Base-by-base conservation (phyloP, 2,113 vertebrate species). In the Stegastes partitus region DNA sequence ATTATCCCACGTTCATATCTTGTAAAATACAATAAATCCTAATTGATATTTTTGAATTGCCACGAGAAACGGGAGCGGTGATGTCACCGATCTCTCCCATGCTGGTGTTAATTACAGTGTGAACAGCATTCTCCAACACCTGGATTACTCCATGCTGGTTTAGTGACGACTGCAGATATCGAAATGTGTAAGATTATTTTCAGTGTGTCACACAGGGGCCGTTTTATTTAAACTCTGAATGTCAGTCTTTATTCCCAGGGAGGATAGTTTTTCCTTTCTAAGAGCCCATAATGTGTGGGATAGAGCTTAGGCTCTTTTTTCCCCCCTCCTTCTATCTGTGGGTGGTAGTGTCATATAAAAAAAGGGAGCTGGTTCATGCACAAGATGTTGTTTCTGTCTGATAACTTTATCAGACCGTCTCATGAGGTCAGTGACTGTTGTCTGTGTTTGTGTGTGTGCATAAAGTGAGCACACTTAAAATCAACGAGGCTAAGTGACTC, bases 301-400 rank as follows among this genome's bases (percentile, higher is more conserved):
- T 64, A 23, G 19, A 55, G 11, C 34, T 51, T 53, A 16, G 3
- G 4, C 14, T 28, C 22, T 68, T 57, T 70, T 59, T 37, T 8
- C 16, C 5, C 8, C 12, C 12, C 16, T 5, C 12, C n/a, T 9
- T 73, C 12, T 67, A 19, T 62, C 47, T 47, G 75, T 86, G 83
- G 77, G 79, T 86, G 86, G 81, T 78, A 73, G 21, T 53, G 23
- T 44, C 7, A 9, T 23, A 53, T 47, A 19, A 62, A 68, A n/a
- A 71, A 72, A 61, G 63, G 39, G n/a, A 73, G 37, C 61, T 44
- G 47, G 23, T 63, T 72, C 68, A 74, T 34, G 50, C 50, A 67
- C 63, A 70, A 74, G 5, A 73, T 78, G 70, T 75, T 74, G 34
- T 91, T 74, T 86, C 51, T 69, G 85, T 83, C 72, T 79, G 77